Base-by-base conservation (phyloP, 2,888 invertebrate species). In the Gastrophysa polygoni region DNA sequence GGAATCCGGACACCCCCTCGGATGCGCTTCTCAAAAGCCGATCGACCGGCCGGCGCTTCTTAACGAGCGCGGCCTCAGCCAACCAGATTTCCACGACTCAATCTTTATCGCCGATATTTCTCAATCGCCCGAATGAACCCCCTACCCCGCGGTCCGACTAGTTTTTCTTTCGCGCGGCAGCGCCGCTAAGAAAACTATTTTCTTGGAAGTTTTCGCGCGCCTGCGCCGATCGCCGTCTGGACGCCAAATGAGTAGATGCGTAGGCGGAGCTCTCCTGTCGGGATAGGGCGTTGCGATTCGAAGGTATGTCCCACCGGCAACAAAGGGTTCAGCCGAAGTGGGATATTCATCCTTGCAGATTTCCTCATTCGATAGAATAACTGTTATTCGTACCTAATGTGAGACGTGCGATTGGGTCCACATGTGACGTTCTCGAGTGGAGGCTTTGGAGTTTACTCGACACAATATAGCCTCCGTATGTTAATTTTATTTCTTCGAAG, bases 311-410 rank as follows among this genome's bases (percentile, higher is more conserved):
- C 79, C 78, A 76, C 78, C 69, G 73, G 75, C 73, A 75, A 79
- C 79, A 79, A 80, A 81, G 78, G 80, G 79, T 79, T 78, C 78
- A 71, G 73, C 75, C 77, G 78, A 5, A 32, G 32, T 2, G 32
- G 80, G 78, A 79, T 81, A 81, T 80, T 81, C 79, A 81, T 80
- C 80, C 79, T 76, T 72, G 71, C 77, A 80, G 79, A 80, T 80
- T 80, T 80, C 75, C 78, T 73, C 74, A 72, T 75, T 73, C 76
- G 76, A 77, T 77, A 74, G 77, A 78, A 77, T 76, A 72, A 73
- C n/a, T n/a, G 75, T 73, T 73, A 69, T 69, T 72, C 61, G 10
- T 38, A 14, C 38, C 38, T 71, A 70, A 72, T 71, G 68, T 71
- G 72, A 74, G 71, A 73, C 73, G 73, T 63, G 71, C 64, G 67